Evolutionary conservation across 2,797 vertebrate genomes (phyloP), one percentile per base, ranked within the genome.

Genomic region (Hafferia zeledoni): DNA sequence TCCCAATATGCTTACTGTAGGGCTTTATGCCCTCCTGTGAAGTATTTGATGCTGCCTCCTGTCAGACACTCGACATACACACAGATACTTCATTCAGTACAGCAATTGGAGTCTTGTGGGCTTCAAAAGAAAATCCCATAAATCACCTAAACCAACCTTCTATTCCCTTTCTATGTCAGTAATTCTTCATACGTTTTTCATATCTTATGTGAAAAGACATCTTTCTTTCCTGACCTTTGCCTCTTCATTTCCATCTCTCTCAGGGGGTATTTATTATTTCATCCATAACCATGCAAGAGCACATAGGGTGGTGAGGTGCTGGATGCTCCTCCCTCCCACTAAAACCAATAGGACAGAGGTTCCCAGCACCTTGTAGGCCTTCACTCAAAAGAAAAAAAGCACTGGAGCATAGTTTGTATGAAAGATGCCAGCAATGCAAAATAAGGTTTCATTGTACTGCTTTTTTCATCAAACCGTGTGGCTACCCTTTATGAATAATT

Each of bases 401-500:
- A 35, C 49, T 11, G 23, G 64, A 78, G 60, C 81, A 90, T 8
- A 75, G 31, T 28, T 50, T 71, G 31, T 25, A 81, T 23, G 50
- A 94, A 96, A 80, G 78, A 93, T 5, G 3, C 1, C 17, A 30
- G 74, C 55, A 59, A 68, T 74, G 72, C 53, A 92, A 92, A 96
- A 71, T 82, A 90, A 87, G 68, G 60, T 84, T 94, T 92, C 52
- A 87, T 81, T 91, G 70, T 88, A 70, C 46, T 70, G 84, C 57
- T 88, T 93, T 94, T 87, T 90, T 82, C 88, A 90, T 82, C 93
- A 85, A 77, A 92, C 71, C 4, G 6, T 65, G 55, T 84, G 76
- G 91, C 67, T 88, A 94, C 49, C 52, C 91, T 92, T 95, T 89
- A 83, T 96, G 95, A 97, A 96, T 97, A 95, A 97, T 93, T 93